Evolutionary conservation across 1,140 invertebrate genomes (phyloP), one percentile per base, ranked within the genome.

Genomic region (Pachypeltis micranthus): DNA sequence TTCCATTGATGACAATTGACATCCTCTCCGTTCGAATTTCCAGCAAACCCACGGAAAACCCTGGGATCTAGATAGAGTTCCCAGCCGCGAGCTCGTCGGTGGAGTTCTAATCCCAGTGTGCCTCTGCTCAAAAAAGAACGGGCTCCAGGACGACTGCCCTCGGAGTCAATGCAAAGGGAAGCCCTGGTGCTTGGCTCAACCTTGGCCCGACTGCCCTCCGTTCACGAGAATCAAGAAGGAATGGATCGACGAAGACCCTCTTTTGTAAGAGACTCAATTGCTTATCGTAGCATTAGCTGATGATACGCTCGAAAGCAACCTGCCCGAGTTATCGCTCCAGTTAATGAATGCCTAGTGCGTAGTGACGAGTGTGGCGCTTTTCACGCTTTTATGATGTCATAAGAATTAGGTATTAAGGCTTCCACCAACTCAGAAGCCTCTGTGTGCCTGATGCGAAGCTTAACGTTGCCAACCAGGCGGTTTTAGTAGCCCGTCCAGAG

Each of bases 71-170:
- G 72, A 70, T 24, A 68, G 72, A 64, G 74, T 76, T 59, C 84
- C 83, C 67, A 86, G 82, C 69, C 79, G 79, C n/a, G 84, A 87
- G 66, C 72, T 88, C 56, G 79, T 84, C 2, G 78, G 76, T 26
- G 80, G 85, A 44, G 77, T 85, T 60, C 77, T 86, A 70, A 80
- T 84, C 65, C 81, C 80, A 61, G 81, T 79, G 62, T 88, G 86
- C 66, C 80, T 85, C 63, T 88, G 86, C 68, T 81, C 85, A 44
- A 85, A 81, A 67, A 78, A 83, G 16, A 87, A 88, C 72, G 86
- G 86, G 1, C 72, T 88, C 1, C 85, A 88, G 72, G 85, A 87
- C 68, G 80, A 85, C 62, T 88, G 86, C 67, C 79, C 80, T 27
- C 74, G 85, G 28, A 80, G 76, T 24, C 79, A 83, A 59, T 87